A percentile compares a stretch with the other conserved stretches of the same genome.
phyloP scores from a whole-genome alignment of 2,113 vertebrate genomes.

The Myotis lucifugus region DNA sequence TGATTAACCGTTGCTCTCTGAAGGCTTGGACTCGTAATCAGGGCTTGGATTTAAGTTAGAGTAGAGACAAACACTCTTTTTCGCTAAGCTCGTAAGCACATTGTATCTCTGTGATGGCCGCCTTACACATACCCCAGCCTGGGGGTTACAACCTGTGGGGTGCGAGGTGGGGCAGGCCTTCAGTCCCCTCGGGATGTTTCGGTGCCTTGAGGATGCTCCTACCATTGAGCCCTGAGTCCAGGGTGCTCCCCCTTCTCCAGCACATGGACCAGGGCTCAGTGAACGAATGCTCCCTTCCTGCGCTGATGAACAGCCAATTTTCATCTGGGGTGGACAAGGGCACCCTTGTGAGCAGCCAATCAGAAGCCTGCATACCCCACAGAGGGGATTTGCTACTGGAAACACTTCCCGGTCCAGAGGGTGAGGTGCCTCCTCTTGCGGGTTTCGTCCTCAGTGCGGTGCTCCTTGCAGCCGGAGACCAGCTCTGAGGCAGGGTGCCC shows the following conservation, averaged over 20 bases:
- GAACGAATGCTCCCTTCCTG: not conserved
- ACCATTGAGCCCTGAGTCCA: not conserved
- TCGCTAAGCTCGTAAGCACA: not conserved
- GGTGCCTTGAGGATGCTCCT: not conserved
- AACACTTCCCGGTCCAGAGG: not conserved
- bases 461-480: not conserved
- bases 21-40: not conserved
- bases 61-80: not conserved
- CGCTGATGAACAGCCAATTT: not conserved
- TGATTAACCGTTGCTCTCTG: not conserved
- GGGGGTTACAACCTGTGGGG: not conserved
- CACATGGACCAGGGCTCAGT: not conserved
- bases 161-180: not conserved
- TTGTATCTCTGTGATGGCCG: not conserved
- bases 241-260: not conserved
- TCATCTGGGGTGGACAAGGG: not conserved
- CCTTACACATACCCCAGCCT: not conserved
- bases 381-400: not conserved
- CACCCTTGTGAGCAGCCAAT: not conserved
- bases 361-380: not conserved
- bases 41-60: not conserved
- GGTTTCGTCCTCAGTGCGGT: not conserved
- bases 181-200: not conserved
- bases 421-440: not conserved
- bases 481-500: not conserved